These are phyloP conservation scores for Pachycephus smyrnensis DNA, from an alignment of 2,888 invertebrate species.

Conservation along the genomic window DNA sequence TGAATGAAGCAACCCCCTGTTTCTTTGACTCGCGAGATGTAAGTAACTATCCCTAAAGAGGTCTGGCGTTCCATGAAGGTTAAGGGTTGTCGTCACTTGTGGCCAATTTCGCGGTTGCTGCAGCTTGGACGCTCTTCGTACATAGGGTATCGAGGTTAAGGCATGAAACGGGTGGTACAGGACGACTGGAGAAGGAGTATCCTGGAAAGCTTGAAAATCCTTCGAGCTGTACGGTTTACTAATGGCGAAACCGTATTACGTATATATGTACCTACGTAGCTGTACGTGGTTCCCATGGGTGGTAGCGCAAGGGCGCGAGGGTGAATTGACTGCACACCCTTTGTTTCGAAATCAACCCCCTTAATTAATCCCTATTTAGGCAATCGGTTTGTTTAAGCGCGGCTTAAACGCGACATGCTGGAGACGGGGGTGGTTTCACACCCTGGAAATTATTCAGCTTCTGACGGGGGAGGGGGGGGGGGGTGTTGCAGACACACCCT, in stretches of 20 bases:
- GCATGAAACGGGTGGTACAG: not conserved
- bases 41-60: not conserved
- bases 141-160: not conserved
- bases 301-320: not conserved
- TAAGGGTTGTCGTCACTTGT: not conserved
- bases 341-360: constrained; percentile 47
- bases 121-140: not conserved
- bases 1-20: not conserved
- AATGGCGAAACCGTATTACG: not conserved
- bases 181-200: not conserved
- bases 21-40: not conserved
- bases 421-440: constrained; percentile 24
- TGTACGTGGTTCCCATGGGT: not conserved
- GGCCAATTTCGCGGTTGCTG: not conserved
- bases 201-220: not conserved
- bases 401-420: constrained; percentile 33
- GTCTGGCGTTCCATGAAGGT: not conserved
- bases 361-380: constrained; percentile 60
- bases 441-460: constrained; percentile 37
- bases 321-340: constrained; percentile 28
- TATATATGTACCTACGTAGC: too few species aligned
- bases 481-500: not conserved
- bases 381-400: constrained; percentile 54
- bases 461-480: not conserved
- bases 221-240: not conserved